Evolutionary conservation across 2,797 vertebrate genomes (phyloP).

Genomic region (Semotilus atromaculatus): DNA sequence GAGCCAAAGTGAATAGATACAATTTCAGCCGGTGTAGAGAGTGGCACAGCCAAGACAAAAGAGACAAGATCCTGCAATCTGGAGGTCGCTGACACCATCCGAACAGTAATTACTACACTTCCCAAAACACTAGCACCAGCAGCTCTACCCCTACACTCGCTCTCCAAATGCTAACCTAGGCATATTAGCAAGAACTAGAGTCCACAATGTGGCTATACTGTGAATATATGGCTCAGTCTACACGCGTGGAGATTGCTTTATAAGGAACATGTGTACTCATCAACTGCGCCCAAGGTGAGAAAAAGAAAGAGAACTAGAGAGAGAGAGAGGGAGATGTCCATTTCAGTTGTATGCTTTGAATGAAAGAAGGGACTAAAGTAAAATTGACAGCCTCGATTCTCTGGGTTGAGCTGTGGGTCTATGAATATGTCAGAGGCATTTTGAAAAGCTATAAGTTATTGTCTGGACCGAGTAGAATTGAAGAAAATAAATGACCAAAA

Average conservation of each 20-base stretch:
- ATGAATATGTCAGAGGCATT: slow-evolving; percentile 66
- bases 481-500: slow-evolving; percentile 66
- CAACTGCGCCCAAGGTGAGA: slow-evolving; percentile 14
- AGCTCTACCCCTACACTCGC: slow-evolving; percentile 64
- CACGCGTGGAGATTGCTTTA: slow-evolving; percentile 61
- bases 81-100: slow-evolving; percentile 90
- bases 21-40: slow-evolving; percentile 86
- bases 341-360: slow-evolving; percentile 63
- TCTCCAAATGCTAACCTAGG: slow-evolving; percentile 55
- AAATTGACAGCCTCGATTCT: slow-evolving; percentile 59
- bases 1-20: slow-evolving; percentile 86
- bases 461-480: slow-evolving; percentile 62
- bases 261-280: slow-evolving; percentile 56
- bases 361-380: slow-evolving; percentile 58
- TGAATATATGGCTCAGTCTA: slow-evolving; percentile 58
- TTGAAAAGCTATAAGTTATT: slow-evolving; percentile 68
- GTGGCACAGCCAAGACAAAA: slow-evolving; percentile 86
- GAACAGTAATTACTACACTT: slow-evolving; percentile 96
- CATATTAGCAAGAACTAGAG: slow-evolving; percentile 68
- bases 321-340: slow-evolving; percentile 21
- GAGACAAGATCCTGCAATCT: slow-evolving; percentile 96
- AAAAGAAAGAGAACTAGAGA: slow-evolving; percentile 23
- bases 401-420: slow-evolving; percentile 56
- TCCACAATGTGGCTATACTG: slow-evolving; percentile 59
- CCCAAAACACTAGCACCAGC: slow-evolving; percentile 82